Percentiles rank a stretch among this genome's conserved stretches.
These are phyloP conservation scores for Zygaena filipendulae DNA, from an alignment of 2,888 invertebrate species.

Conservation along the genomic window DNA sequence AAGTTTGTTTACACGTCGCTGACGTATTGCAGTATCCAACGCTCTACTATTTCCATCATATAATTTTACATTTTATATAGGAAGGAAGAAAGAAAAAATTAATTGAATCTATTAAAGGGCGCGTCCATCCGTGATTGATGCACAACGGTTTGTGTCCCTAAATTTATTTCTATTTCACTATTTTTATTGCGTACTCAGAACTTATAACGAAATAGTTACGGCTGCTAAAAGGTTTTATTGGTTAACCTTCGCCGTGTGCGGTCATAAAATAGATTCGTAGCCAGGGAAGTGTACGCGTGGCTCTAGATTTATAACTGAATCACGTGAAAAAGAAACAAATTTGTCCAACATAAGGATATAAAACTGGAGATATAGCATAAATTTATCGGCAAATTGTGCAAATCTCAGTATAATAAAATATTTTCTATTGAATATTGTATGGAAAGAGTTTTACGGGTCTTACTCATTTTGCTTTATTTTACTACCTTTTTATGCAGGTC, in stretches of 20 bases:
- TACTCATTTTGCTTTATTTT: slow-evolving; percentile 58
- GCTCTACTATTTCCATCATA: slow-evolving; percentile 54
- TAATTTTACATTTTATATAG: slow-evolving; percentile 46
- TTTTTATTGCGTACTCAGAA: slow-evolving; percentile 66
- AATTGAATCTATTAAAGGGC: slow-evolving; percentile 51
- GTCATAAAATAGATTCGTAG: slow-evolving; percentile 66
- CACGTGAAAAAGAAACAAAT: slow-evolving; percentile 64
- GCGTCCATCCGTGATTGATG: slow-evolving; percentile 48
- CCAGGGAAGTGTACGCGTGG: slow-evolving; percentile 58
- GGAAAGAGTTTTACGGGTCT: slow-evolving; percentile 59
- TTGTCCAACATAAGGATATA: slow-evolving; percentile 56
- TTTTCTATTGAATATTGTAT: slow-evolving; percentile 66
- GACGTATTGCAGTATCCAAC: slow-evolving; percentile 44
- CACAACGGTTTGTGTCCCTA: slow-evolving; percentile 40
- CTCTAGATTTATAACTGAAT: slow-evolving; percentile 60
- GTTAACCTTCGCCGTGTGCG: slow-evolving; percentile 64
- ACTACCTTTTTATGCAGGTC: slow-evolving; percentile 54
- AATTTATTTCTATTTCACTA: slow-evolving; percentile 61
- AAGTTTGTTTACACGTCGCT: slow-evolving; percentile 42
- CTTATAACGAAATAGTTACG: slow-evolving; percentile 67
- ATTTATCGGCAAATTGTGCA: slow-evolving; percentile 64
- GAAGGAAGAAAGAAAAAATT: slow-evolving; percentile 55
- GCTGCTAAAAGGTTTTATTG: slow-evolving; percentile 69
- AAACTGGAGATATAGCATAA: slow-evolving; percentile 56
- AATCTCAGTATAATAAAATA: slow-evolving; percentile 65